These are phyloP conservation scores for Drosophila varians DNA, from an alignment of 1,140 invertebrate genomes.

Conservation along the genomic window DNA sequence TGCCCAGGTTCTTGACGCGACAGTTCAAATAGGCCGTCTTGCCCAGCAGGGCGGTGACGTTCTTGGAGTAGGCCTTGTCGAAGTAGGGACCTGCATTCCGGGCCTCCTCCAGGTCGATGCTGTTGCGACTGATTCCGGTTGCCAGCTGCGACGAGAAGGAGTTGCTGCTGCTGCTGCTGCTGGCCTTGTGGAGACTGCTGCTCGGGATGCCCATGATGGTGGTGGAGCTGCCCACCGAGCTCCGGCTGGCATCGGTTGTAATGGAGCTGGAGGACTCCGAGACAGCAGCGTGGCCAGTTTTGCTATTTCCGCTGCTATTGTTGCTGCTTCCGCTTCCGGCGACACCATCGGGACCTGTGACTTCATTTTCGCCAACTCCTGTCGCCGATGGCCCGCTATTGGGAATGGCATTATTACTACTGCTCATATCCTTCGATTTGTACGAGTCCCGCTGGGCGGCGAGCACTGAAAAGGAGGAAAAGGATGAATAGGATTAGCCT, in stretches of 20 bases:
- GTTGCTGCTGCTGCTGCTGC: slow-evolving; percentile 40
- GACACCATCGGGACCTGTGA: slow-evolving; percentile 44
- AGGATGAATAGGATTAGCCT: neutral
- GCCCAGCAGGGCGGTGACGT: slow-evolving; percentile 91
- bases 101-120: slow-evolving; percentile 73
- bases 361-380: slow-evolving; percentile 21
- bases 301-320: slow-evolving; percentile 55
- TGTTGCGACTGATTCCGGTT: slow-evolving; percentile 71
- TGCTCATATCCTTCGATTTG: slow-evolving; percentile 76
- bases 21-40: slow-evolving; percentile 94
- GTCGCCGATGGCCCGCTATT: slow-evolving; percentile 32
- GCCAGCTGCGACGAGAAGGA: slow-evolving; percentile 44
- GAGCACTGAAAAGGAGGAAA: slow-evolving; percentile 32
- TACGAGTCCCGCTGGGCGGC: slow-evolving; percentile 77
- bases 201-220: slow-evolving; percentile 60
- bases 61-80: slow-evolving; percentile 80
- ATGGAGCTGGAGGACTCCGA: slow-evolving; percentile 30
- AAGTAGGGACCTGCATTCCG: slow-evolving; percentile 81
- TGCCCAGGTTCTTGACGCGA: slow-evolving; percentile 92
- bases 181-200: slow-evolving; percentile 64
- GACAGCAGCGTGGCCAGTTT: slow-evolving; percentile 48
- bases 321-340: slow-evolving; percentile 67
- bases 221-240: slow-evolving; percentile 15
- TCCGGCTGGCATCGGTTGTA: slow-evolving; percentile 54
- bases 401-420: slow-evolving; percentile 69